Evolutionary conservation across 2,888 invertebrate genomes (phyloP).

Genomic region (Dynastes grantii): DNA sequence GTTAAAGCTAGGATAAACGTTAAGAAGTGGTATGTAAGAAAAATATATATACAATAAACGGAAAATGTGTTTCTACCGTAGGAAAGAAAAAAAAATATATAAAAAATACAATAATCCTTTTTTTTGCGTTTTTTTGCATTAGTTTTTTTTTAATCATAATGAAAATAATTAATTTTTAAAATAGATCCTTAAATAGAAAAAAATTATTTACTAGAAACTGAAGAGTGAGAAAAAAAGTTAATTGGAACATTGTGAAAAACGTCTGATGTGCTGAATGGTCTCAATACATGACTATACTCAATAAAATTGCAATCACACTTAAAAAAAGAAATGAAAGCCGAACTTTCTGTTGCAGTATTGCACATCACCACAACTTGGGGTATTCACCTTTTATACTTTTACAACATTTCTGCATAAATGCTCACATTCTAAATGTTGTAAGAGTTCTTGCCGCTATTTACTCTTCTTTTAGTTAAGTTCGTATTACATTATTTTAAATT

Average conservation of each 20-base stretch:
- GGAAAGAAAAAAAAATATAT: constrained; percentile 4
- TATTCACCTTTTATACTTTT: constrained; percentile 13
- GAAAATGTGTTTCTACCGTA: neutral
- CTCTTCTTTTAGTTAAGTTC: neutral
- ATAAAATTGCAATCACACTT: constrained; percentile 34
- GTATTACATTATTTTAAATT: constrained; percentile 20
- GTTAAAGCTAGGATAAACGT: constrained; percentile 17
- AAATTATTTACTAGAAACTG: neutral
- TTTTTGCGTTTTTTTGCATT: constrained; percentile 17
- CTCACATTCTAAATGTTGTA: neutral
- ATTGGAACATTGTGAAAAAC: constrained; percentile 4
- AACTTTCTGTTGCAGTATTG: constrained; percentile 47
- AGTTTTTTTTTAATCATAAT: neutral
- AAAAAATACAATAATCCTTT: neutral
- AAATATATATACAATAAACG: constrained; percentile 8
- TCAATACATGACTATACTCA: neutral
- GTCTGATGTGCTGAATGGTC: neutral
- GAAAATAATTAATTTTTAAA: constrained; percentile 10
- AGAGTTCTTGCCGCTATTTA: neutral
- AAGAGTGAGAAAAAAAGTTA: neutral
- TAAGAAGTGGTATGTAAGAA: constrained; percentile 9
- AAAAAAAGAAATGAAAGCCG: constrained; percentile 21
- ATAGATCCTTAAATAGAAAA: neutral
- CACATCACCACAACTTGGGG: constrained; percentile 48
- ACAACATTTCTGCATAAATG: constrained; percentile 1